Percentiles rank a stretch among this genome's conserved stretches.
Conservation (phyloP, 2,113 vertebrate species). For the Syngnathus floridae region DNA sequence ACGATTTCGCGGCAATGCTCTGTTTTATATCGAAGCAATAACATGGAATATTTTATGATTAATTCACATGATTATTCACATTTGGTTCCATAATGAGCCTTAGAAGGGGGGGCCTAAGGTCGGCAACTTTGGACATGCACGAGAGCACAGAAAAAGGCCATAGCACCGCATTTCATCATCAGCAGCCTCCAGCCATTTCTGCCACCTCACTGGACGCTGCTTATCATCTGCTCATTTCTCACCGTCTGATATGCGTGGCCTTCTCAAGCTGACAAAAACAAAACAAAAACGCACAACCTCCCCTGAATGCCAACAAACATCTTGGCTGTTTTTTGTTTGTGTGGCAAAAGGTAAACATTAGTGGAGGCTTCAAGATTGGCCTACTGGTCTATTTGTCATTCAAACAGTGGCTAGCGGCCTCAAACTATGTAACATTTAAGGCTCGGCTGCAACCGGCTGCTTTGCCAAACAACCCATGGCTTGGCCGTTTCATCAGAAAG, state of each 20-base stretch:
- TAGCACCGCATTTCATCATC: slow-evolving; percentile 65
- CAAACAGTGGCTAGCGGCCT: background rate
- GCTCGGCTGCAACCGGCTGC: background rate
- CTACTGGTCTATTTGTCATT: background rate
- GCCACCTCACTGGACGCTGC: slow-evolving; percentile 8
- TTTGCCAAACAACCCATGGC: background rate
- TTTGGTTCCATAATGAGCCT: slow-evolving; percentile 8
- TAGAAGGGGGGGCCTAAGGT: slow-evolving; percentile 45
- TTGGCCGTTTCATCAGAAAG: background rate
- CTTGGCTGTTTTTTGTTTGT: background rate
- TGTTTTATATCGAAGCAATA: background rate
- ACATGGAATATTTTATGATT: background rate
- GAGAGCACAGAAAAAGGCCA: slow-evolving; percentile 44
- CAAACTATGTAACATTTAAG: background rate
- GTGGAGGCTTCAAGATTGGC: background rate
- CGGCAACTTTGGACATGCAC: slow-evolving; percentile 35
- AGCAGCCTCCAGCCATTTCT: slow-evolving; percentile 39
- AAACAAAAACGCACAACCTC: background rate
- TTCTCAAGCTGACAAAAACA: slow-evolving; percentile 19
- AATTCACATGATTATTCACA: background rate
- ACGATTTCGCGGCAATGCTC: too few relatives aligned
- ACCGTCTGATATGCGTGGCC: slow-evolving; percentile 34
- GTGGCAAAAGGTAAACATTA: background rate
- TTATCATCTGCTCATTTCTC: slow-evolving; percentile 41
- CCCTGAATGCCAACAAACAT: background rate